Percentiles rank a stretch among this genome's conserved stretches.
Conservation (phyloP, 1,140 invertebrate species). For the Calephelis nemesis region DNA sequence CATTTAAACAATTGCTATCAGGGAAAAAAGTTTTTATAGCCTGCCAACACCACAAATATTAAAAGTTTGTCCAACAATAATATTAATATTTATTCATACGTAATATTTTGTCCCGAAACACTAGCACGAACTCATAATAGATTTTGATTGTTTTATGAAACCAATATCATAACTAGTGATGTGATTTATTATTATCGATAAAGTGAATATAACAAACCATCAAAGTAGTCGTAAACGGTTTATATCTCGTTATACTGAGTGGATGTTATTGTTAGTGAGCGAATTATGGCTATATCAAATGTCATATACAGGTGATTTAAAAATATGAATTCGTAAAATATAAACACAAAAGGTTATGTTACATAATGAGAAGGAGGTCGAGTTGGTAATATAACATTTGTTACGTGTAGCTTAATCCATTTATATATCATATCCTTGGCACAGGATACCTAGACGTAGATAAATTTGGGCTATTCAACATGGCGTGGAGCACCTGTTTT, state of each 20-base stretch:
- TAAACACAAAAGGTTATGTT: neutral
- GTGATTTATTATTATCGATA: constrained; percentile 33
- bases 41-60: too few species aligned
- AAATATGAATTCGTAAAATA: neutral
- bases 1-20: too few species aligned
- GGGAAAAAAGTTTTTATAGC: too few species aligned
- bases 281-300: constrained; percentile 15
- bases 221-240: constrained; percentile 28
- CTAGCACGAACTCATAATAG: constrained; percentile 28
- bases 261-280: constrained; percentile 3
- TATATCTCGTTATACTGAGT: constrained; percentile 7
- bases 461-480: too few species aligned
- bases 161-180: constrained; percentile 32
- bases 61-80: too few species aligned
- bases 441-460: too few species aligned
- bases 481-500: too few species aligned
- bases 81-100: neutral
- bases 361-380: neutral
- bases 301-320: constrained; percentile 3
- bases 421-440: neutral
- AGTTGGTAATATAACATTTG: neutral
- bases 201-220: constrained; percentile 28
- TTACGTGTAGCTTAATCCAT: neutral
- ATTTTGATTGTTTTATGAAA: constrained; percentile 34
- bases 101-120: constrained; percentile 13